These are phyloP conservation scores for Aleiodes leptofemur DNA, from an alignment of 2,888 invertebrate genomes.

Conservation along the genomic window DNA sequence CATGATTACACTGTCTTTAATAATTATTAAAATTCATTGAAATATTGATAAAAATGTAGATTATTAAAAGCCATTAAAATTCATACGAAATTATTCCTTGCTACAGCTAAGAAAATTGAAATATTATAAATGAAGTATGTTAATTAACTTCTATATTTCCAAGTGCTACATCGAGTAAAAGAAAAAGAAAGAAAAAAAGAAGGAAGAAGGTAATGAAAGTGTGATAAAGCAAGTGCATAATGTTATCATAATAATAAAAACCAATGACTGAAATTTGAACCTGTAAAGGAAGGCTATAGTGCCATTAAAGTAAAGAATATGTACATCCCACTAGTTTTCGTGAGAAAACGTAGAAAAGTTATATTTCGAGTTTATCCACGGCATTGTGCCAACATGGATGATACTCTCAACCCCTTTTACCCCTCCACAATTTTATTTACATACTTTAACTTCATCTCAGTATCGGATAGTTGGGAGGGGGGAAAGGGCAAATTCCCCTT, in stretches of 20 bases:
- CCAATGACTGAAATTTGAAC: slow-evolving; percentile 9
- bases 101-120: neutral
- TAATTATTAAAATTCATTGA: no score
- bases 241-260: slow-evolving; percentile 6
- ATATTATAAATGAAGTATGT: neutral
- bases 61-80: no score
- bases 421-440: slow-evolving; percentile 42
- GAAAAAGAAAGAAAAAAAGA: no score
- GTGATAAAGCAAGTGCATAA: slow-evolving; percentile 18
- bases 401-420: slow-evolving; percentile 20
- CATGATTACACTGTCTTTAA: no score
- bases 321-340: neutral
- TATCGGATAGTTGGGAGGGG: slow-evolving; percentile 32
- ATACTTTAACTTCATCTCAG: slow-evolving; percentile 45
- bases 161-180: no score
- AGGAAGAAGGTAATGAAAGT: neutral
- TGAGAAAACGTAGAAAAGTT: slow-evolving; percentile 16
- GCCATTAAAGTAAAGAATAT: slow-evolving; percentile 13
- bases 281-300: slow-evolving; percentile 10
- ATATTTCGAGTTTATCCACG: slow-evolving; percentile 34
- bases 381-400: slow-evolving; percentile 37
- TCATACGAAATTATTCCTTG: no score
- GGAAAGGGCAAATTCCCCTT: slow-evolving; percentile 3
- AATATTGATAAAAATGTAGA: no score
- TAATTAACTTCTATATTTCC: neutral